Evolutionary conservation across 2,888 invertebrate species (phyloP), one percentile per base, ranked within the genome.

Genomic region (Drosophila birchii): DNA sequence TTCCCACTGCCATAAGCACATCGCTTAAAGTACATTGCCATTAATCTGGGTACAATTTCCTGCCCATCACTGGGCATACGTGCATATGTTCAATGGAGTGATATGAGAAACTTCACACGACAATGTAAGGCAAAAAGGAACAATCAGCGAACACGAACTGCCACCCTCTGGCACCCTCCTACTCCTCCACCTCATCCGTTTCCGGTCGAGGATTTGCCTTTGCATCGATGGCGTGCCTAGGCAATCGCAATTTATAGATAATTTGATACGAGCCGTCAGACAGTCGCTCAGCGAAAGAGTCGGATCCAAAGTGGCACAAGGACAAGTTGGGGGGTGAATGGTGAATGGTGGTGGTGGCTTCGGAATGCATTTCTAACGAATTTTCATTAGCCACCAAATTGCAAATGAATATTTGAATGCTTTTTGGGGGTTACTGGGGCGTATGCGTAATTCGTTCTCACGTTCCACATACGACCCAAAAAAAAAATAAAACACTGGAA

Each of bases 231-330:
- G 76, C 76, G 76, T 86, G 84, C 76, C 59, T 73, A 29, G 67
- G 77, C 80, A 75, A 79, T 77, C 75, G 75, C 79, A 76, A 80
- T 85, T 87, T 75, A 87, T 79, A 82, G 87, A 85, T 87, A 87
- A 87, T 85, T 82, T 78, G 87, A 85, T 85, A 80, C 76, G 62
- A 72, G 62, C 72, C 68, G 76, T 69, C 82, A 80, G 77, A 70
- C 76, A 72, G 69, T 56, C 70, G 59, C 62, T 58, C 57, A 57
- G 57, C 61, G 57, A 49, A 55, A 38, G 49, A 57, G 45, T 70
- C 60, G 64, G 82, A 36, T 41, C 69, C 66, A 66, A 77, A 82
- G 68, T 81, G 77, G 88, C 79, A 88, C 79, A 80, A 79, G 86
- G 86, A 86, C 88, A 79, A 70, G 36, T 51, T 26, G 47, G 45